phyloP scores from a whole-genome alignment of 2,888 invertebrate species.

The Pelosia muscerda region DNA sequence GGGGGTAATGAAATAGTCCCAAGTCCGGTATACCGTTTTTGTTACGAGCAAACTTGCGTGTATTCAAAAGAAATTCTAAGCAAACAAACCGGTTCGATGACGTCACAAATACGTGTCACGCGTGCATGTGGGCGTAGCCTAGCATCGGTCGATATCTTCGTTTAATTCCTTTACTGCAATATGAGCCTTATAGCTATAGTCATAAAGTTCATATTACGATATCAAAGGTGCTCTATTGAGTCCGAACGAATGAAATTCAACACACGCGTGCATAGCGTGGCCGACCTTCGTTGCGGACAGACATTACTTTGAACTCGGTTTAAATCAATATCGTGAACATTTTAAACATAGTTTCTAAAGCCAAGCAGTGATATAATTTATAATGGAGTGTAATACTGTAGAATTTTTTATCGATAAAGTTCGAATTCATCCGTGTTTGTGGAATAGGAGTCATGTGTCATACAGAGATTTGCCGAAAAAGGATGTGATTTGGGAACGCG shows the following conservation, averaged over 20 bases:
- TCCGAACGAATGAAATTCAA: neutral
- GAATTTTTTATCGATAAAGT: conserved; percentile 29
- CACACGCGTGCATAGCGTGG: conserved; percentile 26
- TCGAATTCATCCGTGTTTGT: conserved; percentile 26
- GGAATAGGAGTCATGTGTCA: conserved; percentile 23
- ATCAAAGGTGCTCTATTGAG: neutral
- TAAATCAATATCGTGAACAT: neutral
- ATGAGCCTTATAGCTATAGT: neutral
- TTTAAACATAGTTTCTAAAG: conserved; percentile 1
- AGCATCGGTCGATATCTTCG: conserved; percentile 14
- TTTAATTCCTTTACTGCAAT: neutral
- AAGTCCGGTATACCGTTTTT: too few relatives aligned
- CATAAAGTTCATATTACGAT: conserved; percentile 12
- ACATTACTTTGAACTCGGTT: neutral
- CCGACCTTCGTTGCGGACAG: conserved; percentile 8
- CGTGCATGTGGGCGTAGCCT: conserved; percentile 20
- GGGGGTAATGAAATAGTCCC: too few relatives aligned
- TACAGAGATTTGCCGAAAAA: conserved; percentile 24
- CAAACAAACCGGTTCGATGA: neutral
- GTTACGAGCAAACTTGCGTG: too few relatives aligned
- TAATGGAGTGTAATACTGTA: conserved; percentile 17
- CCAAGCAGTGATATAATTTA: neutral
- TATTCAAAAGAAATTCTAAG: neutral
- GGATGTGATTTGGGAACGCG: conserved; percentile 18
- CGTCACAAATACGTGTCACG: conserved; percentile 19